Percentiles rank a stretch among this genome's conserved stretches.
phyloP scores from a whole-genome alignment of 2,888 invertebrate species.

The Eupithecia pulchellata region DNA sequence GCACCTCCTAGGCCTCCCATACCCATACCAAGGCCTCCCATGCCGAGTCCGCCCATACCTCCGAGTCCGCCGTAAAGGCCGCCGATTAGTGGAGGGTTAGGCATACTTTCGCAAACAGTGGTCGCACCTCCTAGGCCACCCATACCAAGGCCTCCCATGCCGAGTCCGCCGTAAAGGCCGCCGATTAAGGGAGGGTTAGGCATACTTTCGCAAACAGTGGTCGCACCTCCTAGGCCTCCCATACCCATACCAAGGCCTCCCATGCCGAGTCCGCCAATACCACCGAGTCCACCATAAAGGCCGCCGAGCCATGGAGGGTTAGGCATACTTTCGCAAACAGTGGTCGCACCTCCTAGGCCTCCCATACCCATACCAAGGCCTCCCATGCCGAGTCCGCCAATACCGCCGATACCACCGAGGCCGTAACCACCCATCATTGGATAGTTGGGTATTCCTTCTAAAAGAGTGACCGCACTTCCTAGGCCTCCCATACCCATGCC shows the following conservation, averaged over 20 bases:
- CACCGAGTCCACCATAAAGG: too few species aligned
- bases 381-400: background rate
- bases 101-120: slow-evolving; percentile 34
- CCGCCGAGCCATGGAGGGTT: too few species aligned
- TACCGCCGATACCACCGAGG: slow-evolving; percentile 9
- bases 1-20: background rate
- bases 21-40: background rate
- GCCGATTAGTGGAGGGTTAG: slow-evolving; percentile 14
- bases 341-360: too few species aligned
- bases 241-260: too few species aligned
- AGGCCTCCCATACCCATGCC: slow-evolving; percentile 28
- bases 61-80: background rate
- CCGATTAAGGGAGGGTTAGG: too few species aligned
- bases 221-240: too few species aligned
- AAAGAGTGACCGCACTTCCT: slow-evolving; percentile 25
- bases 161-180: too few species aligned
- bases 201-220: too few species aligned
- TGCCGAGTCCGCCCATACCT: background rate
- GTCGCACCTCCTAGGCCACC: slow-evolving; percentile 6
- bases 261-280: too few species aligned
- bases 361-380: background rate
- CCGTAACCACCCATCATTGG: slow-evolving; percentile 8
- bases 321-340: too few species aligned
- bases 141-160: background rate
- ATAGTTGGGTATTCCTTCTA: slow-evolving; percentile 33